Evolutionary conservation across 2,888 invertebrate genomes (phyloP).

Genomic region (Agrotis puta): DNA sequence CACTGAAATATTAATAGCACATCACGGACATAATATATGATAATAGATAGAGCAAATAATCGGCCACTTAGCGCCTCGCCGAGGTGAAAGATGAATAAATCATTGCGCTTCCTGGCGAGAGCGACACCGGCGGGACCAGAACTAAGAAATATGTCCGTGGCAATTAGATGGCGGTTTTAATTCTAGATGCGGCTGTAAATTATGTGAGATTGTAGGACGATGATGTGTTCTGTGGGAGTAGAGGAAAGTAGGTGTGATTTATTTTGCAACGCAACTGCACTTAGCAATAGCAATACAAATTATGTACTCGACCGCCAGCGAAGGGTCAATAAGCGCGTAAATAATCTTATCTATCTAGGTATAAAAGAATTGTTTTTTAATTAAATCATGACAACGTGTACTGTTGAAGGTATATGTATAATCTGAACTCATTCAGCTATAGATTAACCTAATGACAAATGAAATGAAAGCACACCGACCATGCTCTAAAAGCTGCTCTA

Average conservation of each 20-base stretch:
- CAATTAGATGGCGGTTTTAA: conserved; percentile 63
- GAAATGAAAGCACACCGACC: neutral
- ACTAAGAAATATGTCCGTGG: conserved; percentile 58
- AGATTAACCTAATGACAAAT: neutral
- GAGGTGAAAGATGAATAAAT: conserved; percentile 66
- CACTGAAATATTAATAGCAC: conserved; percentile 61
- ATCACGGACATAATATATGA: conserved; percentile 64
- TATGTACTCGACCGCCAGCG: neutral
- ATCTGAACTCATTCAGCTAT: neutral
- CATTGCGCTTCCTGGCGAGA: conserved; percentile 62
- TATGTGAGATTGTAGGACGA: conserved; percentile 8
- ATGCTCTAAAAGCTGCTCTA: neutral
- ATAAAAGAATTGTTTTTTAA: neutral
- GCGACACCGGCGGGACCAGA: conserved; percentile 18
- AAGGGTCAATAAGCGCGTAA: neutral
- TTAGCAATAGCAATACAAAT: neutral
- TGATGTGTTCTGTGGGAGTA: neutral
- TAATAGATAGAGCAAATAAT: conserved; percentile 65
- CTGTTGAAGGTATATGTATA: neutral
- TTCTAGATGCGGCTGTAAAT: conserved; percentile 43
- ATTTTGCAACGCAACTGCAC: neutral
- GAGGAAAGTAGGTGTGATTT: neutral
- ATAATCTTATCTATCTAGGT: neutral
- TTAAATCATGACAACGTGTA: neutral
- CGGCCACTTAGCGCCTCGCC: conserved; percentile 58